Conservation (phyloP, 1,140 invertebrate species). For the Ruditapes philippinarum region DNA sequence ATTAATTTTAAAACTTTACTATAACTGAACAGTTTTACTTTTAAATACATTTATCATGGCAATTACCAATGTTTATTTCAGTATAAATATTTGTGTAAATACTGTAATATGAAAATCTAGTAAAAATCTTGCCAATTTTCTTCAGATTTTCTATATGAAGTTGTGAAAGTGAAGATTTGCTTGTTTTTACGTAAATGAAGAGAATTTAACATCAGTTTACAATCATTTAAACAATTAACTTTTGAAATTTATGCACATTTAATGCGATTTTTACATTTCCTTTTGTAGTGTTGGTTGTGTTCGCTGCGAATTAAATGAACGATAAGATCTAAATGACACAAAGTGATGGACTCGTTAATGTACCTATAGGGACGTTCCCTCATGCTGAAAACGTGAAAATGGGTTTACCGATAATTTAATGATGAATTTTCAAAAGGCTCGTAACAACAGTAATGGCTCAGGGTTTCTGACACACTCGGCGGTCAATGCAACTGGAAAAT, state of each 20-base stretch:
- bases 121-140: not conserved
- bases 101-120: not conserved
- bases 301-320: too few relatives aligned
- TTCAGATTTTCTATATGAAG: not conserved
- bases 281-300: too few relatives aligned
- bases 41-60: not conserved
- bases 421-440: not conserved
- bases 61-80: not conserved
- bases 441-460: not conserved
- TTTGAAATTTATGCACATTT: too few relatives aligned
- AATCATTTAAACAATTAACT: too few relatives aligned
- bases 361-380: not conserved
- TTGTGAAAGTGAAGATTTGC: too few relatives aligned
- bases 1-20: not conserved
- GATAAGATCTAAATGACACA: too few relatives aligned
- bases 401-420: not conserved
- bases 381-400: conserved; percentile 6
- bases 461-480: not conserved
- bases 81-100: not conserved
- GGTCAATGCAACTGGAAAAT: conserved; percentile 21
- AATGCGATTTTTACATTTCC: too few relatives aligned
- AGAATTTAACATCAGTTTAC: too few relatives aligned
- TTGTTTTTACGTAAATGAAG: too few relatives aligned
- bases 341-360: not conserved
- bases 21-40: not conserved